Evolutionary conservation across 2,113 vertebrate genomes (phyloP).

Genomic region (Forbesichthys agassizii): DNA sequence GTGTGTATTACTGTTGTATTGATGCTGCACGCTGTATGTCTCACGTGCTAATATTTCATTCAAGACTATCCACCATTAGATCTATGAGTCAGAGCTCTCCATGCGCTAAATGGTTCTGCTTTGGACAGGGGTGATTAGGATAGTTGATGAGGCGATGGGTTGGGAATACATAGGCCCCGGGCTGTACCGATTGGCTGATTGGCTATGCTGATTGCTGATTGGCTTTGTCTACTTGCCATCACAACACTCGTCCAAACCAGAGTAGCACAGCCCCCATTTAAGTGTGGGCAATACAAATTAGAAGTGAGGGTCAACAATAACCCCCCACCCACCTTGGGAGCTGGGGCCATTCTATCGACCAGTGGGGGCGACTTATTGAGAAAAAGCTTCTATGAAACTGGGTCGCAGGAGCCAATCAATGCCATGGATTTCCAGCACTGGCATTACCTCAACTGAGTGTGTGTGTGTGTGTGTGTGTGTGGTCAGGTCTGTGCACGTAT

Average conservation of each 20-base stretch:
- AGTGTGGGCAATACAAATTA: conserved; percentile 31
- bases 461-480: conserved; percentile 3
- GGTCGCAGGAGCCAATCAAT: conserved; percentile 76
- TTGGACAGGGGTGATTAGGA: conserved; percentile 62
- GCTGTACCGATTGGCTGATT: not conserved
- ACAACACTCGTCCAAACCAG: conserved; percentile 43
- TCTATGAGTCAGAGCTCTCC: conserved; percentile 48
- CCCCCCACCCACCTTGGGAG: conserved; percentile 59
- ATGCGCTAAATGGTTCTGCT: conserved; percentile 55
- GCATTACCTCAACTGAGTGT: conserved; percentile 66
- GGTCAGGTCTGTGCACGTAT: too few relatives aligned
- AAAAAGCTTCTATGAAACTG: conserved; percentile 77
- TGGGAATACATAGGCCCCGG: conserved; percentile 34
- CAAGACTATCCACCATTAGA: conserved; percentile 27
- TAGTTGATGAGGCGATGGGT: conserved; percentile 62
- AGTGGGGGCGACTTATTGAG: conserved; percentile 71
- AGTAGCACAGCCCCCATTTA: conserved; percentile 14
- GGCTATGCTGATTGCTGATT: too few relatives aligned
- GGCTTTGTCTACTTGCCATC: conserved; percentile 26
- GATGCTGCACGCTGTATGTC: not conserved
- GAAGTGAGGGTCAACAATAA: conserved; percentile 26
- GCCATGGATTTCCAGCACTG: conserved; percentile 70
- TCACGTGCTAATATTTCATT: conserved; percentile 28
- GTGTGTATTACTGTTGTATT: conserved; percentile 1
- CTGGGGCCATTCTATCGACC: conserved; percentile 66